A percentile compares a stretch with the other conserved stretches of the same genome.
phyloP scores from a whole-genome alignment of 53 echinoderm and acorn worm genomes.

The Antedon mediterranea region DNA sequence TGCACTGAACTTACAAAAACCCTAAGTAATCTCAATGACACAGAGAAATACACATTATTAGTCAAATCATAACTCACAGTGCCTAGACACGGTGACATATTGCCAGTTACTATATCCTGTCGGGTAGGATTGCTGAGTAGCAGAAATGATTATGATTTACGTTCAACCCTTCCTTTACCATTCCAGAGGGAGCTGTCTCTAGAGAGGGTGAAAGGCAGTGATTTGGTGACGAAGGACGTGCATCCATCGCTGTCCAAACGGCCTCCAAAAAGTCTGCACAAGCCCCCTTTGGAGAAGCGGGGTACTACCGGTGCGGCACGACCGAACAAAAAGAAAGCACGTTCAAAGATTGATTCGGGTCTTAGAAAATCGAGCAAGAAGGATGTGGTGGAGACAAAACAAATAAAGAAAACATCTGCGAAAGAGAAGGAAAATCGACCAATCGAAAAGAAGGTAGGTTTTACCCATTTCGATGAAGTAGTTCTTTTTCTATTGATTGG shows the following conservation, averaged over 20 bases:
- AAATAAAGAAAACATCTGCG: neutral
- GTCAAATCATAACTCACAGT: neutral
- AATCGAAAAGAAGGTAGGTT: neutral
- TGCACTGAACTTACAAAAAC: neutral
- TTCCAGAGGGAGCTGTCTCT: neutral
- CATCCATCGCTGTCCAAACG: neutral
- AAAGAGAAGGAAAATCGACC: neutral
- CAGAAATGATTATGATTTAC: neutral
- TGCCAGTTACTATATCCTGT: neutral
- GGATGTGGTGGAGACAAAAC: conserved; percentile 7
- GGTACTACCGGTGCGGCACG: neutral
- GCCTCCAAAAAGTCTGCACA: conserved; percentile 7
- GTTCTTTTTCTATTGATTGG: too few species aligned
- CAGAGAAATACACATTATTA: too few species aligned
- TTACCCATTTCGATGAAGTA: too few species aligned
- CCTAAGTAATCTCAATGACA: too few species aligned
- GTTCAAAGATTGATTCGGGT: conserved; percentile 72
- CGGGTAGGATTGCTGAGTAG: neutral
- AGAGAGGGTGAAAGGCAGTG: neutral
- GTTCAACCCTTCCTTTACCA: neutral
- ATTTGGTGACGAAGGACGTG: neutral
- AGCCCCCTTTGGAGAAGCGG: neutral
- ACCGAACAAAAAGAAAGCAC: conserved; percentile 42
- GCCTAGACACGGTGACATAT: neutral
- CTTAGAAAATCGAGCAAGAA: conserved; percentile 25